These are phyloP conservation scores for Strix occidentalis DNA, from an alignment of 2,797 vertebrate species.

Conservation along the genomic window DNA sequence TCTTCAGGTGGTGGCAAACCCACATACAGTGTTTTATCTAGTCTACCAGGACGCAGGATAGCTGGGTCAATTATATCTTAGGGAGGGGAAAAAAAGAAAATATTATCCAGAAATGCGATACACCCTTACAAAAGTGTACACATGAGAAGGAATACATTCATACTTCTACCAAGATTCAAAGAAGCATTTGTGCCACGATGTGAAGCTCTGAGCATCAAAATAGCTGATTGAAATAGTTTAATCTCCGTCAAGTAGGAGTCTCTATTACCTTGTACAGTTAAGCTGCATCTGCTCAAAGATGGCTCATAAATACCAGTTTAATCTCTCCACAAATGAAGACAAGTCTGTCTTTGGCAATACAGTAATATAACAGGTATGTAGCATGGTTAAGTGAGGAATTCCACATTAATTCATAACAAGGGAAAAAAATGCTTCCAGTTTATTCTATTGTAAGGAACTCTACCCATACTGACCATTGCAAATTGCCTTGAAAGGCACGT, in stretches of 20 bases:
- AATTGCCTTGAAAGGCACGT: neutral
- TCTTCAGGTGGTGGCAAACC: conserved; percentile 89
- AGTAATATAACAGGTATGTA: neutral
- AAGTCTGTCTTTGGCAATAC: neutral
- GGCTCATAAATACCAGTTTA: neutral
- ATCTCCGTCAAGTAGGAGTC: neutral
- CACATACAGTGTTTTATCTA: conserved; percentile 94
- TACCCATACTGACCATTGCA: neutral
- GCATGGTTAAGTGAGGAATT: neutral
- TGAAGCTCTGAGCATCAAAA: neutral
- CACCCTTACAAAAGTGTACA: neutral
- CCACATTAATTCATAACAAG: neutral
- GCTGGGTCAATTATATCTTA: conserved; percentile 95
- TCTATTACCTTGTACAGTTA: neutral
- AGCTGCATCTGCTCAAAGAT: neutral
- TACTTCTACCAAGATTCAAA: neutral
- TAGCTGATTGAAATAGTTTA: neutral
- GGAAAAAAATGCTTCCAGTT: neutral
- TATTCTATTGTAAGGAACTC: neutral
- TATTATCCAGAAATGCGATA: neutral
- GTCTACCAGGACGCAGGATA: conserved; percentile 89
- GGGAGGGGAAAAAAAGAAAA: neutral
- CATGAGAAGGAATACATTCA: neutral
- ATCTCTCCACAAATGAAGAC: neutral
- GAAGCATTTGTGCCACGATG: neutral